These are phyloP conservation scores for Petrocephalus microphthalmus DNA, from an alignment of 2,113 vertebrate species.

Conservation along the genomic window DNA sequence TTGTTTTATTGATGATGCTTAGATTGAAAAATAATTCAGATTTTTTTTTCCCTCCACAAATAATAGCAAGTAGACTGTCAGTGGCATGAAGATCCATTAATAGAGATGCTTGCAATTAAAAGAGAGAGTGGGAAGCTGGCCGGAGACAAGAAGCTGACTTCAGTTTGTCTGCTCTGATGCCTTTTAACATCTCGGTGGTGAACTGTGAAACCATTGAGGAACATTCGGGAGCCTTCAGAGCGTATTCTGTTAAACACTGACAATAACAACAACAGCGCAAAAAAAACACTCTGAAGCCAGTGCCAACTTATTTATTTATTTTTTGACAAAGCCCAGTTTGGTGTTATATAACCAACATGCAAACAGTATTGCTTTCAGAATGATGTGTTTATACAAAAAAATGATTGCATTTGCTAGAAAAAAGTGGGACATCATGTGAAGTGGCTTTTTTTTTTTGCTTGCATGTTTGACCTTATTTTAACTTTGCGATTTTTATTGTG, in stretches of 20 bases:
- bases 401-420: not conserved
- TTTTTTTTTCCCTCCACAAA: not conserved
- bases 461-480: not conserved
- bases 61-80: not conserved
- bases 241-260: not conserved
- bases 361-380: conserved; percentile 12
- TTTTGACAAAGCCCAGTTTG: conserved; percentile 1
- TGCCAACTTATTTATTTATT: not conserved
- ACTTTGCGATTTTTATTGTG: not conserved
- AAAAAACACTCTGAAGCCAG: conserved; percentile 19
- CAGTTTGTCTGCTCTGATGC: not conserved
- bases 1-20: not conserved
- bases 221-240: not conserved
- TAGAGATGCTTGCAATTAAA: not conserved
- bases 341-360: not conserved
- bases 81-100: not conserved
- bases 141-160: not conserved
- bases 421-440: not conserved
- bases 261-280: conserved; percentile 3
- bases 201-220: not conserved
- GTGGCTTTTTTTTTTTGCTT: not conserved
- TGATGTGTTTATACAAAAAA: not conserved
- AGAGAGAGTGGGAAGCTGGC: not conserved
- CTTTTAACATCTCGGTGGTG: not conserved
- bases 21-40: not conserved